Evolutionary conservation across 1,140 invertebrate genomes (phyloP).

Genomic region (Akabosia matsudoensis): DNA sequence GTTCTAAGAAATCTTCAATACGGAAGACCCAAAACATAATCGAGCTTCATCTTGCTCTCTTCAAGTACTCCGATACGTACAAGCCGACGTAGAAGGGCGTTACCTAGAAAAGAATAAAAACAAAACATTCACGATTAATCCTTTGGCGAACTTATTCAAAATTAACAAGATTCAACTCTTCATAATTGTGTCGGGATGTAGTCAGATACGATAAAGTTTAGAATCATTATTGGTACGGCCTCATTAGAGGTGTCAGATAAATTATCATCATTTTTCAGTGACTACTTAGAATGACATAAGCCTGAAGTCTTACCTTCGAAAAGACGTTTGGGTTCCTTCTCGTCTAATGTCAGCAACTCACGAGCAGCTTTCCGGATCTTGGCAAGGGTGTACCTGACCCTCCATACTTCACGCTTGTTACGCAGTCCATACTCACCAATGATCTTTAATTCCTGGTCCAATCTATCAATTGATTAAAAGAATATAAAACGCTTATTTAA

Average conservation of each 20-base stretch:
- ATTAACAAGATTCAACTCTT: too few species aligned
- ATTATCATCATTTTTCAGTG: constrained; percentile 53
- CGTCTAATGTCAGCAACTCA: constrained; percentile 95
- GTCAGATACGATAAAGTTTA: constrained; percentile 2
- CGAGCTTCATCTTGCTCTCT: constrained; percentile 97
- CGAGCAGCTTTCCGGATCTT: constrained; percentile 99
- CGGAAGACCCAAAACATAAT: constrained; percentile 99
- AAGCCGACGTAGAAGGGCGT: constrained; percentile 93
- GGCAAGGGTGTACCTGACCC: constrained; percentile 95
- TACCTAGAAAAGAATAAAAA: too few species aligned
- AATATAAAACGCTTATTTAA: too few species aligned
- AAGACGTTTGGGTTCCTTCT: constrained; percentile 93
- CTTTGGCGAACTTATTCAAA: too few species aligned
- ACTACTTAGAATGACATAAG: too few species aligned
- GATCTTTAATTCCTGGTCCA: constrained; percentile 98
- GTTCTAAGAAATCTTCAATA: constrained; percentile 99
- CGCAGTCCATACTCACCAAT: constrained; percentile 98
- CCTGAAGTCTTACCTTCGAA: too few species aligned
- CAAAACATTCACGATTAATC: too few species aligned
- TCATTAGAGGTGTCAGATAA: constrained; percentile 75
- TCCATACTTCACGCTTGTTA: constrained; percentile 99
- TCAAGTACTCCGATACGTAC: constrained; percentile 97
- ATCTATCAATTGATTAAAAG: constrained; percentile 49
- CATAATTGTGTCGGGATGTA: too few species aligned
- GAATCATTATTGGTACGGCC: constrained; percentile 41